phyloP scores from a whole-genome alignment of 1,140 invertebrate species.

The Neodiprion virginianus region DNA sequence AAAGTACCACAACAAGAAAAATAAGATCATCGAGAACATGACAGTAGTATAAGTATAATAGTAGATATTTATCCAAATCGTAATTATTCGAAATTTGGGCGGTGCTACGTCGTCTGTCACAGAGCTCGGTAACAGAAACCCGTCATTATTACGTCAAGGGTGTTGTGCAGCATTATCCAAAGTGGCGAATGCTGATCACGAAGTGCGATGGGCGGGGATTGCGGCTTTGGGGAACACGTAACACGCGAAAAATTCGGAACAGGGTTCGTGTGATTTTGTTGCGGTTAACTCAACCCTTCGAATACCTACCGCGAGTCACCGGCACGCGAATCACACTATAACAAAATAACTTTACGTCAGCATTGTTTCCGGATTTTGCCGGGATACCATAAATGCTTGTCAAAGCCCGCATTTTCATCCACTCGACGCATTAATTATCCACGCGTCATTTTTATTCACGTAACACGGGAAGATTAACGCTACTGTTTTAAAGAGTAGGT shows the following conservation, averaged over 20 bases:
- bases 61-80: too few relatives aligned
- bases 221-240: background rate
- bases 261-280: background rate
- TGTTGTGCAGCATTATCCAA: background rate
- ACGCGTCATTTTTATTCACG: background rate
- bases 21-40: too few relatives aligned
- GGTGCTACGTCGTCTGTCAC: too few relatives aligned
- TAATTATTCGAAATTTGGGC: too few relatives aligned
- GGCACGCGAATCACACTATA: background rate
- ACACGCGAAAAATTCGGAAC: background rate
- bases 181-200: constrained; percentile 1
- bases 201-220: background rate
- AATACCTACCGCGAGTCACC: background rate
- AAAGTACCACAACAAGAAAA: too few relatives aligned
- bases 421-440: background rate
- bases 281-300: background rate
- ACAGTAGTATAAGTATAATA: too few relatives aligned
- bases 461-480: too few relatives aligned
- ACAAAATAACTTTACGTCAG: background rate
- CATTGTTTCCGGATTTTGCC: background rate
- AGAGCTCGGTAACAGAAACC: background rate
- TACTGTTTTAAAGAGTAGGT: too few relatives aligned
- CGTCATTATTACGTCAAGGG: background rate
- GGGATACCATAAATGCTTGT: background rate
- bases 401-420: background rate